Percentiles rank a stretch among this genome's conserved stretches.
Evolutionary conservation across 2,113 vertebrate genomes (phyloP).

Genomic region (Otus sunia): DNA sequence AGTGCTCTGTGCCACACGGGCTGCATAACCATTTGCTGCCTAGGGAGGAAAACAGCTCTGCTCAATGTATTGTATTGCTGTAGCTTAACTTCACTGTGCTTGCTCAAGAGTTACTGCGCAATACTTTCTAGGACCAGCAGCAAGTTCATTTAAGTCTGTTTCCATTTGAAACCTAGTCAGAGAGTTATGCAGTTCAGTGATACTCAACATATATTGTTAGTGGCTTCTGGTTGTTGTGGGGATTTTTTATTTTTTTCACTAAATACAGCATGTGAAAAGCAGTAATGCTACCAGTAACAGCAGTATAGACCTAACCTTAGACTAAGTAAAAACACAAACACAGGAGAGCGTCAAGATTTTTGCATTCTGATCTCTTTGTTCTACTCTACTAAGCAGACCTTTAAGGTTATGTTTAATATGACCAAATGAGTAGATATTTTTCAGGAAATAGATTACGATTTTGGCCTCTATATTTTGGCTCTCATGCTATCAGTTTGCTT

Average conservation of each 20-base stretch:
- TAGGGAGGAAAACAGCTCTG: not conserved
- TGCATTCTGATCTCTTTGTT: not conserved
- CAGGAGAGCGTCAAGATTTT: accelerated
- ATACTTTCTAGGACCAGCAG: not conserved
- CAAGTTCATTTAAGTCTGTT: not conserved
- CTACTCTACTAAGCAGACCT: not conserved
- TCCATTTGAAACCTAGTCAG: not conserved
- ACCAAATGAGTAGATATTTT: conserved; percentile 29
- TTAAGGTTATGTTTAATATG: conserved; percentile 11
- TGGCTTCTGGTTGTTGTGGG: not conserved
- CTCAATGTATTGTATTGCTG: accelerated
- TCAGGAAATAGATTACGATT: conserved; percentile 41
- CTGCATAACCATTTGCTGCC: not conserved
- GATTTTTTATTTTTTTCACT: not conserved
- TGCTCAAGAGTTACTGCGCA: not conserved
- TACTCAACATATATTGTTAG: not conserved
- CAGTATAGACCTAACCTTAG: not conserved
- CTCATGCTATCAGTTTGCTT: not conserved
- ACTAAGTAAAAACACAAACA: not conserved
- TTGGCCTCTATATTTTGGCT: conserved; percentile 49
- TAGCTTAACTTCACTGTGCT: not conserved
- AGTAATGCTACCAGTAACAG: not conserved
- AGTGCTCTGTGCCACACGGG: not conserved
- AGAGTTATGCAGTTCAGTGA: not conserved
- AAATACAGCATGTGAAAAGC: not conserved